These are phyloP conservation scores for Pogona vitticeps DNA, from an alignment of 2,113 vertebrate species.

Conservation along the genomic window DNA sequence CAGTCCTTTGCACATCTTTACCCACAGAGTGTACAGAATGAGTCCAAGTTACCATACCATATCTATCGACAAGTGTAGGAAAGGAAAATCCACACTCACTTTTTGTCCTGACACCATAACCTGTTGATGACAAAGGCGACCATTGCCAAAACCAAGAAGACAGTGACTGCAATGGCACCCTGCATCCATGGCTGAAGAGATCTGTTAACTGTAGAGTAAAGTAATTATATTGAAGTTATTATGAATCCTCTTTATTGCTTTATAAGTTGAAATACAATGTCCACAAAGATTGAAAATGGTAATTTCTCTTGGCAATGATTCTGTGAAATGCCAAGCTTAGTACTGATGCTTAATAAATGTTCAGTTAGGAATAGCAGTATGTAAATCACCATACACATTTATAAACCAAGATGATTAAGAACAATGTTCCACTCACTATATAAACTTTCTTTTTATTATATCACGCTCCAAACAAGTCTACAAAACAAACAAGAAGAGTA, in stretches of 20 bases:
- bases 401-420: neutral
- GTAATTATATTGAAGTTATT: neutral
- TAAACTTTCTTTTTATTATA: too few species aligned
- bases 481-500: neutral
- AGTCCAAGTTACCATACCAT: neutral
- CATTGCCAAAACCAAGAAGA: constrained; percentile 82
- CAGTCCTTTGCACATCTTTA: too few species aligned
- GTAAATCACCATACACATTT: neutral
- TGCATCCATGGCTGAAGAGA: constrained; percentile 79
- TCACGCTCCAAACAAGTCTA: neutral
- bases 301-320: neutral
- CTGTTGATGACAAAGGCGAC: constrained; percentile 78
- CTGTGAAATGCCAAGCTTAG: neutral
- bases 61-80: too few species aligned
- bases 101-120: constrained; percentile 78
- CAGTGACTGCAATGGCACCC: constrained; percentile 77
- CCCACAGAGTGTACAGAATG: too few species aligned
- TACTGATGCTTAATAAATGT: neutral
- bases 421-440: neutral
- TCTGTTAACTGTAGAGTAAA: constrained; percentile 44
- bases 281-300: neutral
- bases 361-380: neutral
- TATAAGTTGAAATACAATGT: neutral
- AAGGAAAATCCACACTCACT: constrained; percentile 60
- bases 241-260: neutral